Base-by-base conservation (phyloP, 2,888 invertebrate species). In the Anodontia alba region DNA sequence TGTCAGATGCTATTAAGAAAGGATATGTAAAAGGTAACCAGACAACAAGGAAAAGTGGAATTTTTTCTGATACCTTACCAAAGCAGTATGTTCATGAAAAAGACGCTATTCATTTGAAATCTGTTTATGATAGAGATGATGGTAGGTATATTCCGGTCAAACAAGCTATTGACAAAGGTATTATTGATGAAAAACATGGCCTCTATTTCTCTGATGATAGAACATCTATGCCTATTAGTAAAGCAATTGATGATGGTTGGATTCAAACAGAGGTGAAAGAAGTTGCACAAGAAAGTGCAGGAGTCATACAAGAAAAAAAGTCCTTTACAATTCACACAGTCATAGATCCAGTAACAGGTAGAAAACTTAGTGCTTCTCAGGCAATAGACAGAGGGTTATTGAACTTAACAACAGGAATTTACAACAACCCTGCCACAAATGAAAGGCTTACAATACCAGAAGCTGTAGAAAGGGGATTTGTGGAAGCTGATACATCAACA, bases 141-240 rank as follows among this genome's bases (percentile, higher is more conserved):
- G 98, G 98, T 12, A 96, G 98, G 94, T 96, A 98, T 82, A 95
- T 98, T 82, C 97, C 98, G 91, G 96, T 97, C 10, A 87, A 90
- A 71, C 92, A 94, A 74, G 94, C 94, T 12, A 96, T 98, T 2
- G 96, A 96, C 78, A 96, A 96, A 76, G 97, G 97, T 17, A 92
- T 94, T 20, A 96, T 98, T 88, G 97, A 98, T 95, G 88, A 92
- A 42, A 89, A 92, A 46, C 90, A 91, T 62, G 95, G 94, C 15
- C 75, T 80, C 20, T 88, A 91, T 57, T 68, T 70, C 51, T 76
- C 76, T n/a, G 83, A 84, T 66, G 82, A 84, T 85, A 90, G 90
- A 26, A 81, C 87, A 1, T 76, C 87, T 7, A 88, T 91, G 23
- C 81, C 89, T 7, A 84, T 91, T 20, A 84, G 84, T 69, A 83